Conservation (phyloP, 2,113 vertebrate genomes). For the Sinocyclocheilus anophthalmus region DNA sequence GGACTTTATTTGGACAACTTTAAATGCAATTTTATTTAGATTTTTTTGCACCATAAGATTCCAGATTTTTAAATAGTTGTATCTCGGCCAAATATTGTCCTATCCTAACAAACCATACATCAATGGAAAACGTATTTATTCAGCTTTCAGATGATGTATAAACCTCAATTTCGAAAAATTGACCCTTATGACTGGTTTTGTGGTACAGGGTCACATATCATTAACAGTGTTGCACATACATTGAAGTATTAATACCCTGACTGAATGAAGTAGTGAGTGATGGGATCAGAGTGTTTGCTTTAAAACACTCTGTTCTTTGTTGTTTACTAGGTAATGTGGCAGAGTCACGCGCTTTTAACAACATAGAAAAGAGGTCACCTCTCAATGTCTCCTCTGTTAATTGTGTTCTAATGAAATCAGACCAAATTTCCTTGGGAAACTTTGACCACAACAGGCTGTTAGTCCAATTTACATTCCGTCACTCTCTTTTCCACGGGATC, state of each 20-base stretch:
- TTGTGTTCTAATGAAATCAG: conserved; percentile 8
- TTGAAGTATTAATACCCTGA: background rate
- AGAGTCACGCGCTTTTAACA: background rate
- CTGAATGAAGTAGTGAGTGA: background rate
- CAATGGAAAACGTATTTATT: too few relatives aligned
- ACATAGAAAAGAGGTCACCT: background rate
- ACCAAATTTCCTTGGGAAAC: background rate
- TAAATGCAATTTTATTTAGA: too few relatives aligned
- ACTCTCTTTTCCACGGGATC: background rate
- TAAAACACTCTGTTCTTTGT: background rate
- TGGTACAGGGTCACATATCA: background rate
- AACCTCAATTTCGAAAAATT: too few relatives aligned
- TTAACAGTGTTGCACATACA: background rate
- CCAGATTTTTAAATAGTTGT: too few relatives aligned
- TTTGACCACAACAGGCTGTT: background rate
- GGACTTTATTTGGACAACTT: too few relatives aligned
- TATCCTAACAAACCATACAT: too few relatives aligned
- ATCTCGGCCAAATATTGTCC: too few relatives aligned
- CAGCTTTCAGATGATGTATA: too few relatives aligned
- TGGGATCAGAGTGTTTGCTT: background rate
- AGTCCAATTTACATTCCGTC: background rate
- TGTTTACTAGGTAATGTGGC: background rate
- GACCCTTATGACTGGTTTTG: too few relatives aligned
- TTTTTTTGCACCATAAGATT: too few relatives aligned
- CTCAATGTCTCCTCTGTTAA: conserved; percentile 1